Percentiles rank a stretch among this genome's conserved stretches.
phyloP scores from a whole-genome alignment of 2,888 invertebrate species.

The Drosophila cracens region DNA sequence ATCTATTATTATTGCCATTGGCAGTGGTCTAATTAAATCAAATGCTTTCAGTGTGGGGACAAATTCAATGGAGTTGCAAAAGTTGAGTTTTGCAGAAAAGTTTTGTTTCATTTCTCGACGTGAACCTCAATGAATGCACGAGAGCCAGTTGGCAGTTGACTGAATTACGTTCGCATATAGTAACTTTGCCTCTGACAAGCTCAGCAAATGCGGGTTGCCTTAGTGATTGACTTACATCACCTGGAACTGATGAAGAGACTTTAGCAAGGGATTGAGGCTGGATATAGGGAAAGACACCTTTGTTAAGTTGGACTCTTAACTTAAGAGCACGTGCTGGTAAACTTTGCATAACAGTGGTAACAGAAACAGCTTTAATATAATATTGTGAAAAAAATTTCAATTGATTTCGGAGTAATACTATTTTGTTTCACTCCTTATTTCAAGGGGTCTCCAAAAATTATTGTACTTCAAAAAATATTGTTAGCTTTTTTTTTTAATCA shows the following conservation, averaged over 20 bases:
- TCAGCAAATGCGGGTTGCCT: constrained; percentile 1
- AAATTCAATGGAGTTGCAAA: constrained; percentile 10
- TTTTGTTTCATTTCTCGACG: background rate
- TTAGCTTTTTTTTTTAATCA: background rate
- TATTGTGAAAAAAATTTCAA: background rate
- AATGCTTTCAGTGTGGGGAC: background rate
- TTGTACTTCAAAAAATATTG: background rate
- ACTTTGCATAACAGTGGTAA: background rate
- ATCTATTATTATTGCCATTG: constrained; percentile 40
- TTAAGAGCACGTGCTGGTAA: background rate
- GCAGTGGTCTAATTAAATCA: constrained; percentile 58
- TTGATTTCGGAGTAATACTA: no score
- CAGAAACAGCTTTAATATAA: background rate
- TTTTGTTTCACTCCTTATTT: background rate
- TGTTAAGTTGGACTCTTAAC: background rate
- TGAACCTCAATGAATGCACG: background rate
- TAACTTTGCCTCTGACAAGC: background rate
- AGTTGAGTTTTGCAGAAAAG: constrained; percentile 3
- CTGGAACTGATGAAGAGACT: constrained; percentile 3
- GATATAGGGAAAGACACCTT: background rate
- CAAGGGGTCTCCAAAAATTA: background rate
- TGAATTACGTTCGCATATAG: background rate
- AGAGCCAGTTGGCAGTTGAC: constrained; percentile 1
- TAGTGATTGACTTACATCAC: constrained; percentile 11
- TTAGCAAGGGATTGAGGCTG: background rate